Evolutionary conservation across 2,888 invertebrate genomes (phyloP), one percentile per base, ranked within the genome.

Genomic region (Junonia oenone): DNA sequence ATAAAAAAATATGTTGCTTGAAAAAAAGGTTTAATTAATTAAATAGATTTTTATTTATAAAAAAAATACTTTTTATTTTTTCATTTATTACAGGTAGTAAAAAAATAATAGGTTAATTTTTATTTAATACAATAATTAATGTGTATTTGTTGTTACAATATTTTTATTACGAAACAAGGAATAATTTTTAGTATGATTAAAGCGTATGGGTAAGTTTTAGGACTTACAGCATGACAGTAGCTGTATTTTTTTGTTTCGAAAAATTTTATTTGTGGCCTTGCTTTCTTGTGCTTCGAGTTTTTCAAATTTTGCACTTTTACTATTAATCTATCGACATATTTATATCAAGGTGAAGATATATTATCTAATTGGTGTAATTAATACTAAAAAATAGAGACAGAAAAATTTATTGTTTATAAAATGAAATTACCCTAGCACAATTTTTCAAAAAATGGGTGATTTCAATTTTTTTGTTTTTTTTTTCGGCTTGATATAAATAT

Each of bases 401-500:
- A n/a, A n/a, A n/a, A n/a, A n/a, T n/a, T n/a, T n/a, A n/a, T n/a
- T n/a, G n/a, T n/a, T n/a, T n/a, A n/a, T n/a, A n/a, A n/a, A n/a
- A n/a, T n/a, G n/a, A n/a, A n/a, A n/a, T n/a, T n/a, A n/a, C n/a
- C n/a, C n/a, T n/a, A n/a, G n/a, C n/a, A n/a, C n/a, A n/a, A n/a
- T n/a, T n/a, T n/a, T n/a, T n/a, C n/a, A n/a, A n/a, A n/a, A n/a
- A n/a, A n/a, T n/a, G n/a, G n/a, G n/a, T n/a, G n/a, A n/a, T n/a
- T n/a, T n/a, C n/a, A n/a, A n/a, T n/a, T n/a, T n/a, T n/a, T n/a
- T n/a, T n/a, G n/a, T n/a, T n/a, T n/a, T n/a, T n/a, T n/a, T n/a
- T n/a, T n/a, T n/a, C n/a, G n/a, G 61, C 62, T 66, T 64, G 59
- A 63, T 64, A 58, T 62, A 56, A 61, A 54, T 13, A 49, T 46